A percentile compares a stretch with the other conserved stretches of the same genome.
Evolutionary conservation across 2,888 invertebrate genomes (phyloP).

Genomic region (Eurytoma adleriae): DNA sequence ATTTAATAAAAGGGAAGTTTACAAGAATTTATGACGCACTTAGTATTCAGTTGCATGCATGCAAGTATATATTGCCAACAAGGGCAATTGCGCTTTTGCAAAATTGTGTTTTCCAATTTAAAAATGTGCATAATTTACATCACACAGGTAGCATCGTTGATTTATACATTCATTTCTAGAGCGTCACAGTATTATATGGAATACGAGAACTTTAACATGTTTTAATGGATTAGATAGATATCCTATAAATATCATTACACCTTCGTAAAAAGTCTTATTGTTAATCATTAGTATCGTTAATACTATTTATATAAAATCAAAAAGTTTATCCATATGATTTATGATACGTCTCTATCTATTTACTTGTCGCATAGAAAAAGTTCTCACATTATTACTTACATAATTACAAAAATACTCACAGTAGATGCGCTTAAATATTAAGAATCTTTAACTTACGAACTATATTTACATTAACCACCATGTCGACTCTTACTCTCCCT

Average conservation of each 20-base stretch:
- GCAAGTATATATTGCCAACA: slow-evolving; percentile 23
- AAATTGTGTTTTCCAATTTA: not conserved
- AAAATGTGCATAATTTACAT: not conserved
- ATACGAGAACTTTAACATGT: slow-evolving; percentile 30
- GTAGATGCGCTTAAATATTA: slow-evolving; percentile 48
- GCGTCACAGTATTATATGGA: slow-evolving; percentile 12
- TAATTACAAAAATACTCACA: slow-evolving; percentile 45
- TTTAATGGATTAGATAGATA: not conserved
- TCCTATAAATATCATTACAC: not conserved
- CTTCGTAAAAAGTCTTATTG: slow-evolving; percentile 1
- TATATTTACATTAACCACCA: slow-evolving; percentile 67
- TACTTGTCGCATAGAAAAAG: slow-evolving; percentile 22
- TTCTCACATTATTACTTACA: slow-evolving; percentile 42
- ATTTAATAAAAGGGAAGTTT: slow-evolving; percentile 44
- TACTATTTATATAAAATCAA: not conserved
- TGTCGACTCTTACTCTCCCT: slow-evolving; percentile 16
- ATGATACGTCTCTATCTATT: slow-evolving; percentile 8
- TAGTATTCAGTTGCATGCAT: slow-evolving; percentile 15
- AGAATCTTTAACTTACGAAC: slow-evolving; percentile 62
- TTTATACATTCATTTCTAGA: slow-evolving; percentile 37
- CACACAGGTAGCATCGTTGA: slow-evolving; percentile 2
- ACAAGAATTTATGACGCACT: slow-evolving; percentile 39
- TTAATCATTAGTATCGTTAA: slow-evolving; percentile 9
- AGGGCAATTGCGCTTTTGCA: slow-evolving; percentile 7
- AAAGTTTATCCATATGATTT: not conserved